These are phyloP conservation scores for Momotus momota DNA, from an alignment of 2,797 vertebrate genomes.

Conservation along the genomic window DNA sequence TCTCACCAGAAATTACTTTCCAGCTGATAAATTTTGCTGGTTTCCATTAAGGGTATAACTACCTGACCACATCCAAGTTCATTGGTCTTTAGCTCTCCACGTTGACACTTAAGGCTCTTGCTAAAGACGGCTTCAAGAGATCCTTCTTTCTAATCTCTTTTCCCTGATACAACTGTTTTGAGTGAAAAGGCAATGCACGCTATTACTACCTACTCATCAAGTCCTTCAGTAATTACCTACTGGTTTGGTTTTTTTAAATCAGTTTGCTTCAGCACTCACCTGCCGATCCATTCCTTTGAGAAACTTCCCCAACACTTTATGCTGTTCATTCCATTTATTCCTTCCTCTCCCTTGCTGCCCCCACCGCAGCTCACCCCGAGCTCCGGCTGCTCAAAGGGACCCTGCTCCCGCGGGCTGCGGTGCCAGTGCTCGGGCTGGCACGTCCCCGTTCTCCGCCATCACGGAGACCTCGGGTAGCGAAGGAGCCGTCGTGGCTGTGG, in stretches of 20 bases:
- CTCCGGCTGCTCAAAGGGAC: accelerated
- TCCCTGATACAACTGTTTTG: background rate
- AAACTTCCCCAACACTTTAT: background rate
- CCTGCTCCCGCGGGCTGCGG: accelerated
- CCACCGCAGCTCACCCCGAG: accelerated
- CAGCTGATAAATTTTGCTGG: background rate
- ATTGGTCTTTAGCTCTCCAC: background rate
- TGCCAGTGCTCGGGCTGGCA: accelerated
- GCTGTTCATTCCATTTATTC: accelerated
- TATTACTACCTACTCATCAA: background rate
- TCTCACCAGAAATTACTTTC: background rate
- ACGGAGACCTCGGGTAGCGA: too few relatives aligned
- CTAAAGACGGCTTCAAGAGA: background rate
- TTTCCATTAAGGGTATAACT: background rate
- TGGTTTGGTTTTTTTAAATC: background rate
- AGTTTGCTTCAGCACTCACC: background rate
- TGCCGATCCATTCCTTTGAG: background rate
- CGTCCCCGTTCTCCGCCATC: accelerated
- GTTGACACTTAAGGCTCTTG: background rate
- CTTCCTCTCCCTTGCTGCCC: background rate
- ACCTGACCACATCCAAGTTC: accelerated
- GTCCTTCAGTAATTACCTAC: background rate
- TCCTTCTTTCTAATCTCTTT: background rate
- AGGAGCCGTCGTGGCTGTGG: accelerated
- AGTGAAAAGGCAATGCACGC: background rate